phyloP scores from a whole-genome alignment of 1,140 invertebrate species.

The Danaus melanippus region DNA sequence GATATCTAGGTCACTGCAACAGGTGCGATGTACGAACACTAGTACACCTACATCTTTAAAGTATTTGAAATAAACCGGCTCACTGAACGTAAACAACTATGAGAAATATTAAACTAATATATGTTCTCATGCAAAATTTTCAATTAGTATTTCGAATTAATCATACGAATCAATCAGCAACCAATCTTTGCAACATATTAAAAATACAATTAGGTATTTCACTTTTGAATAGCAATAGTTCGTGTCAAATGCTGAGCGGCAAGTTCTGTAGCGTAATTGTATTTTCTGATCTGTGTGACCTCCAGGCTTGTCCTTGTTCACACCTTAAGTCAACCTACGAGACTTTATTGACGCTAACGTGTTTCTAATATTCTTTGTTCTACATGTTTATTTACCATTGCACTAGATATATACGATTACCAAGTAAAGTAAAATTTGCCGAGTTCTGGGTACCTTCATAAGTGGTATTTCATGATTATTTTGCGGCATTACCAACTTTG shows the following conservation, averaged over 20 bases:
- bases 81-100: neutral
- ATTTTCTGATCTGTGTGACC: constrained; percentile 13
- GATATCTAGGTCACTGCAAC: constrained; percentile 53
- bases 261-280: neutral
- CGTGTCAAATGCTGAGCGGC: no score
- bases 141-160: no score
- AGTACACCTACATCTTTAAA: no score
- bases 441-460: constrained; percentile 11
- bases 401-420: constrained; percentile 35
- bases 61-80: no score
- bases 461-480: constrained; percentile 25
- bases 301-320: constrained; percentile 24
- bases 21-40: constrained; percentile 46
- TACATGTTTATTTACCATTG: constrained; percentile 40
- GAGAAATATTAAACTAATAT: constrained; percentile 5
- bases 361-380: constrained; percentile 42
- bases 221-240: no score
- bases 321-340: constrained; percentile 19
- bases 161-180: no score
- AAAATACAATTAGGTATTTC: no score
- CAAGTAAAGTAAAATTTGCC: constrained; percentile 38
- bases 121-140: no score
- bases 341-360: constrained; percentile 33
- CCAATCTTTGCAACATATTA: no score
- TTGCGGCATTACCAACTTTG: constrained; percentile 21